Evolutionary conservation across 2,888 invertebrate species (phyloP).

Genomic region (Hyles lineata): DNA sequence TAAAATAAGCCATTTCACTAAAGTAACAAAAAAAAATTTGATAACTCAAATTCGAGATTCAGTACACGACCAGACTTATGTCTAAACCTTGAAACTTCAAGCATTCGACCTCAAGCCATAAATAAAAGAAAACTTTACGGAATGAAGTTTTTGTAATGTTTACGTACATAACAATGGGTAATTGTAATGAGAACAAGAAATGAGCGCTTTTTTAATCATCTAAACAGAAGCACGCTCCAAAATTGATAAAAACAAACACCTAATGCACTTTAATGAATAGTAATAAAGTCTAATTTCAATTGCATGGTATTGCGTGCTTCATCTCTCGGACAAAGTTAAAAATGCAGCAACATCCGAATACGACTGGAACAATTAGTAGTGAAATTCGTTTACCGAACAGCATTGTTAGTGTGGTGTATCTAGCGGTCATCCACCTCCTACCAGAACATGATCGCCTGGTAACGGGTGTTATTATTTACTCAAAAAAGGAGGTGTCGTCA

Average conservation of each 20-base stretch:
- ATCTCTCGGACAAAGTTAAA: neutral
- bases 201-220: constrained; percentile 15
- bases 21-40: no score
- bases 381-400: constrained; percentile 8
- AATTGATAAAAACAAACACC: neutral
- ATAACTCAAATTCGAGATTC: no score
- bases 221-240: neutral
- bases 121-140: neutral
- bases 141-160: constrained; percentile 4
- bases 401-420: constrained; percentile 16
- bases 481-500: constrained; percentile 38
- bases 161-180: constrained; percentile 8
- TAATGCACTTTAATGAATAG: neutral
- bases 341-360: neutral
- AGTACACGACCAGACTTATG: neutral
- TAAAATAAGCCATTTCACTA: no score
- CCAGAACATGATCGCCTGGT: constrained; percentile 67
- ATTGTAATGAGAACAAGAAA: constrained; percentile 15
- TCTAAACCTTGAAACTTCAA: neutral
- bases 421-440: constrained; percentile 71
- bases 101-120: neutral
- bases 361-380: neutral
- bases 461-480: constrained; percentile 59
- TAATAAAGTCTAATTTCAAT: constrained; percentile 10
- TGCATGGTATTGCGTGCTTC: neutral